Evolutionary conservation across 2,888 invertebrate species (phyloP), one percentile per base, ranked within the genome.

Genomic region (Balanococcus diminutus): DNA sequence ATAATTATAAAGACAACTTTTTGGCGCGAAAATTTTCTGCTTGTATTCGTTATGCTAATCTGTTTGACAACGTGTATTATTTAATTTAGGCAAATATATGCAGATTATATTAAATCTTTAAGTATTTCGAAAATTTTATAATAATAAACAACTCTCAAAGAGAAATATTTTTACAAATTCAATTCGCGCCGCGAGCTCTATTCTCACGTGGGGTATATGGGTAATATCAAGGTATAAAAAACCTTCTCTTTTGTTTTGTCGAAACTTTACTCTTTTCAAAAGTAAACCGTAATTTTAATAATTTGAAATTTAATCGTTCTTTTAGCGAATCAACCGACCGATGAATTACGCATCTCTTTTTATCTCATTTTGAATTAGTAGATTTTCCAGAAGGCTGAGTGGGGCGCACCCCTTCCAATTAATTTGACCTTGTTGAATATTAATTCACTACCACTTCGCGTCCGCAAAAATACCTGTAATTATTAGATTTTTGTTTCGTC

Each of bases 21-120:
- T 61, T 31, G 32, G 28, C 72, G 72, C 72, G 72, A 32, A 31
- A 46, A 46, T 72, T 72, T 32, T 72, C 32, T 28, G 31, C 31
- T 32, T 72, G 31, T 56, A 83, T 83, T 83, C 61, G 32, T 56
- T 32, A 61, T 61, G 61, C 83, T 51, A 61, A 83, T 83, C 83
- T 61, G 83, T 61, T 83, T 61, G 83, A 83, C 61, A 61, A 51
- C 83, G 42, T 82, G 82, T 51, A 82, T 51, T 16, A 72, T 72
- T 72, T 72, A 82, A 82, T 82, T 82, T 51, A 46, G 8, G 82
- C 31, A 82, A 82, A 82, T 82, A 8, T 46, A 28, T 82, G 72
- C 72, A 72, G 32, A 72, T 72, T 72, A n/a, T 46, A 72, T 32
- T 32, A 72, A 72, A 32, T 72, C 72, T 32, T 32, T 28, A 32